Evolutionary conservation across 2,113 vertebrate species (phyloP), one percentile per base, ranked within the genome.

Genomic region (Ondatra zibethicus): DNA sequence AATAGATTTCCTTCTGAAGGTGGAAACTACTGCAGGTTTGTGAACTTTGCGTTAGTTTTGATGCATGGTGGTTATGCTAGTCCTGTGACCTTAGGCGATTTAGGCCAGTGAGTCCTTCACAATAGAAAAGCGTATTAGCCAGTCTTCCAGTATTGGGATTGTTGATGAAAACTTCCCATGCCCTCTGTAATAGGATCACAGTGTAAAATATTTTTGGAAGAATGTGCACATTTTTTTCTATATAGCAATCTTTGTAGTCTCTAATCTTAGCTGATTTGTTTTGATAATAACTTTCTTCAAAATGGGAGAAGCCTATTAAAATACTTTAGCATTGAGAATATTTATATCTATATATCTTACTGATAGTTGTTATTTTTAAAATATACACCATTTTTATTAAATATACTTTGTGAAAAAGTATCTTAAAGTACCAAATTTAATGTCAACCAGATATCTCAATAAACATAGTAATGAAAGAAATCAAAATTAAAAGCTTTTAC

Each of bases 311-410:
- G 3, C 77, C 96, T 96, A 85, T 97, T 29, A 78, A 94, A 98
- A 97, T 97, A 72, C 42, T 75, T 91, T 89, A 87, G 25, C 16
- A 63, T 58, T 92, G 77, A 93, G 45, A 11, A 14, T 84, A 94
- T 89, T 10, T 95, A 21, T 58, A 58, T 58, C 1, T 33, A 4
- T 76, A 36, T n/a, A 91, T 95, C 42, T 68, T 70, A 47, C 9
- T 84, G 42, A 89, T 92, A 87, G 82, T 36, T 80, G 52, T 80
- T 55, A 55, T n/a, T 81, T 95, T 96, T 68, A 33, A 90, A 66
- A 89, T 93, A 95, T 88, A 96, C 29, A 88, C 77, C 36, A 91
- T 95, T 96, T 97, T 97, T 95, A 97, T 98, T 96, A 97, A 97
- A 96, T 91, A 93, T 93, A 92, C 31, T 95, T 93, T 96, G 68